These are phyloP conservation scores for Alloplasta piceator DNA, from an alignment of 2,888 invertebrate species.

Conservation along the genomic window DNA sequence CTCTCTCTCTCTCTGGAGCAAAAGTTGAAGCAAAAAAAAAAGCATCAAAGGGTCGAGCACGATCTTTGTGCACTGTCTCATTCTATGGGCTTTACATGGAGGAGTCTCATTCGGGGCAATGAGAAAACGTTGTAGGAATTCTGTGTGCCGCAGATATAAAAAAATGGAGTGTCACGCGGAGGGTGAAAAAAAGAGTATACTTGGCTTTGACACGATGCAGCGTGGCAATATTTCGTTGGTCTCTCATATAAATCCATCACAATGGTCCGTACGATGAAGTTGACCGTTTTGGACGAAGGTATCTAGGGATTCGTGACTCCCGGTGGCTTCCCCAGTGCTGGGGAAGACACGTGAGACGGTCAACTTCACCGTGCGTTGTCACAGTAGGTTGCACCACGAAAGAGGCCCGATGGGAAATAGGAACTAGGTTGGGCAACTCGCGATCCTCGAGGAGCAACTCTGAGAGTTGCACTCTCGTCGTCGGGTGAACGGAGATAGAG, in stretches of 20 bases:
- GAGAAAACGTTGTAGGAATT: conserved; percentile 4
- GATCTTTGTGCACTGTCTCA: conserved; percentile 57
- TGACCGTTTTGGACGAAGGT: conserved; percentile 23
- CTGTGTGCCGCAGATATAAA: not conserved
- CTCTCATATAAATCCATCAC: too few relatives aligned
- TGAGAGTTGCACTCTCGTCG: conserved; percentile 49
- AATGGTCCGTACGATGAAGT: conserved; percentile 15
- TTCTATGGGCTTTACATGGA: conserved; percentile 28
- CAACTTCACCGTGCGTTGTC: conserved; percentile 17
- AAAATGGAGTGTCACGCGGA: not conserved
- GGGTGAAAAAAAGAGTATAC: too few relatives aligned
- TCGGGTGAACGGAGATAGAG: conserved; percentile 70
- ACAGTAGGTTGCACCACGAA: conserved; percentile 28
- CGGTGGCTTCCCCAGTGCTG: too few relatives aligned
- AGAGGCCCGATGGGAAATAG: conserved; percentile 75
- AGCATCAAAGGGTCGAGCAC: conserved; percentile 62
- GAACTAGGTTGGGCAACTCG: conserved; percentile 76
- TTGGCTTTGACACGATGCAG: too few relatives aligned
- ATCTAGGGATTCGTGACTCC: not conserved
- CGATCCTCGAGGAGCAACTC: conserved; percentile 32
- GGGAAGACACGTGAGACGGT: conserved; percentile 1
- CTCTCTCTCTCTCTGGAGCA: conserved; percentile 6
- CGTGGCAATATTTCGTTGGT: too few relatives aligned
- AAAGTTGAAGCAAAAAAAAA: conserved; percentile 40
- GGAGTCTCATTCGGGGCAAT: conserved; percentile 48